A percentile compares a stretch with the other conserved stretches of the same genome.
phyloP scores from a whole-genome alignment of 1,140 invertebrate genomes.

The Panagrolaimus sp. region DNA sequence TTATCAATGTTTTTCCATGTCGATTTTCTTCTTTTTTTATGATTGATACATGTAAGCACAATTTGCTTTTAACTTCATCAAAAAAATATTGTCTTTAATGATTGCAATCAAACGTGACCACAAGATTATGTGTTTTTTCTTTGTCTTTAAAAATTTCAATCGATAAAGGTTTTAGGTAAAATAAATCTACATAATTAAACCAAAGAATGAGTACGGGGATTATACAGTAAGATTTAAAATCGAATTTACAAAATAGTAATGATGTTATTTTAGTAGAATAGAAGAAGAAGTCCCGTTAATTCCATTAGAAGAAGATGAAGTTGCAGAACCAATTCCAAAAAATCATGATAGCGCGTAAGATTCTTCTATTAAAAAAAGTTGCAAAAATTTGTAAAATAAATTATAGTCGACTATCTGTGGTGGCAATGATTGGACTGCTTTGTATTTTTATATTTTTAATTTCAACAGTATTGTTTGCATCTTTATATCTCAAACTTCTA shows the following conservation, averaged over 20 bases:
- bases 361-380: not conserved
- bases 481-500: conserved; percentile 45
- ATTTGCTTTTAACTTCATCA: too few relatives aligned
- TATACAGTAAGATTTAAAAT: not conserved
- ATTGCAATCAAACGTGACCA: too few relatives aligned
- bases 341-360: conserved; percentile 1
- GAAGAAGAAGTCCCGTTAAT: conserved; percentile 28
- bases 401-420: not conserved
- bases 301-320: conserved; percentile 8
- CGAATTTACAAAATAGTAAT: not conserved
- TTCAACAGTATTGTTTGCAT: conserved; percentile 44
- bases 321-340: conserved; percentile 9
- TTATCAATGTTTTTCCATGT: too few relatives aligned
- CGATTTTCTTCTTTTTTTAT: too few relatives aligned
- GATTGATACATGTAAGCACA: too few relatives aligned
- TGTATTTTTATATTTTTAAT: conserved; percentile 31
- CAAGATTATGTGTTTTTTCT: too few relatives aligned
- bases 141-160: too few relatives aligned
- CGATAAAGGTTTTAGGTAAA: too few relatives aligned
- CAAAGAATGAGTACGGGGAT: too few relatives aligned
- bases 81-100: too few relatives aligned
- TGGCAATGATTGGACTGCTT: conserved; percentile 24
- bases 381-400: not conserved
- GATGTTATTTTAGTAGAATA: conserved; percentile 13
- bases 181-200: too few relatives aligned